Evolutionary conservation across 2,113 vertebrate species (phyloP).

Genomic region (Peromyscus californicus): DNA sequence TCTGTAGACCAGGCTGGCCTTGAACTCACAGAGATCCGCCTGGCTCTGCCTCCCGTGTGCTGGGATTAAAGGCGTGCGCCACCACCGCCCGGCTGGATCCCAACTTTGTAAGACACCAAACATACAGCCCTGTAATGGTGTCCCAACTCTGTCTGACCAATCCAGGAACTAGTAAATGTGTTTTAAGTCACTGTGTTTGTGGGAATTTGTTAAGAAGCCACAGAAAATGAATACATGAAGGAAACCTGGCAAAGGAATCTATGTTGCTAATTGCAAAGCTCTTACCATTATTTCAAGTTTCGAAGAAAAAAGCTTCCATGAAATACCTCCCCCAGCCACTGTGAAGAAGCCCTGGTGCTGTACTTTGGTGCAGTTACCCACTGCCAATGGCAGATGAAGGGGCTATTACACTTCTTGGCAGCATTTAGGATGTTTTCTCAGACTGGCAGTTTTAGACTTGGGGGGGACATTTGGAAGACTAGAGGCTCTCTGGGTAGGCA

Average conservation of each 20-base stretch:
- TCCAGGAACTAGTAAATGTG: neutral
- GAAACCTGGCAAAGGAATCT: neutral
- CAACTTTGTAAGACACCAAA: neutral
- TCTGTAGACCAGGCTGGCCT: no score
- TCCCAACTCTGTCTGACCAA: neutral
- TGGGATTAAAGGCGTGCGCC: no score
- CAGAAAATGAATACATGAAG: neutral
- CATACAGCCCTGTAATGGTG: neutral
- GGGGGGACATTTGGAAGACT: neutral
- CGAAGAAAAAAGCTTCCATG: neutral
- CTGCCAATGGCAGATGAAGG: neutral
- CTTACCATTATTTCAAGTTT: constrained; percentile 35
- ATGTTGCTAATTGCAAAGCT: constrained; percentile 15
- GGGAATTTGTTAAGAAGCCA: neutral
- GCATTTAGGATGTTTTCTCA: constrained; percentile 44
- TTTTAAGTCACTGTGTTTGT: neutral
- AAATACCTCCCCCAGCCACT: neutral
- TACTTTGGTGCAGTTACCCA: neutral
- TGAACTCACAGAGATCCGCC: no score
- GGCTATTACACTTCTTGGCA: constrained; percentile 1
- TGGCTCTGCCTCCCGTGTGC: no score
- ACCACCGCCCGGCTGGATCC: no score
- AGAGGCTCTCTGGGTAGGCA: neutral
- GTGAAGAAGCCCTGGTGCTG: neutral
- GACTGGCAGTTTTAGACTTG: constrained; percentile 20